Percentiles rank a stretch among this genome's conserved stretches.
Conservation (phyloP, 2,888 invertebrate genomes). For the Pyralis farinalis region DNA sequence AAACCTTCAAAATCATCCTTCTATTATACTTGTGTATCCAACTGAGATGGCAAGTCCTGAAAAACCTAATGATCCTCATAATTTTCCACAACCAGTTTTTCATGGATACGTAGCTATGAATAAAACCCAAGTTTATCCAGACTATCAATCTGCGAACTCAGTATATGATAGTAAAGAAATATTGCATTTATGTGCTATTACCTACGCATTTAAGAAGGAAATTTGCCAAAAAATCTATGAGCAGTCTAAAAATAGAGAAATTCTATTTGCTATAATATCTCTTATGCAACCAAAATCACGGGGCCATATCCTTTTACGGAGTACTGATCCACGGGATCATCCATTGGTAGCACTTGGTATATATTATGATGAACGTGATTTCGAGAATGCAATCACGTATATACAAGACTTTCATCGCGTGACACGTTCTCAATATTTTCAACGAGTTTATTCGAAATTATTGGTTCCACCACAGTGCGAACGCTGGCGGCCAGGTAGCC, state of each 20-base stretch:
- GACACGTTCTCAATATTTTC: constrained; percentile 35
- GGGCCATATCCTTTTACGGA: constrained; percentile 33
- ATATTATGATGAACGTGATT: constrained; percentile 17
- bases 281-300: constrained; percentile 42
- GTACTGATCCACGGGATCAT: constrained; percentile 31
- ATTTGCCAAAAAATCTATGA: constrained; percentile 26
- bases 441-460: constrained; percentile 25
- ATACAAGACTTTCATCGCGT: constrained; percentile 34
- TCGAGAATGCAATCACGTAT: constrained; percentile 23
- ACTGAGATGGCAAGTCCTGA: too few relatives aligned
- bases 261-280: constrained; percentile 20
- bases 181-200: constrained; percentile 24
- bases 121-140: constrained; percentile 33
- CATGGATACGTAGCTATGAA: constrained; percentile 36
- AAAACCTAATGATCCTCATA: too few relatives aligned
- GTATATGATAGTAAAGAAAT: constrained; percentile 26
- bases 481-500: constrained; percentile 24
- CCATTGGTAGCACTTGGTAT: constrained; percentile 16
- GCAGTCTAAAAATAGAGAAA: constrained; percentile 19
- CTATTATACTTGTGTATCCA: too few relatives aligned
- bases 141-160: constrained; percentile 36
- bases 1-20: too few relatives aligned
- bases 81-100: too few relatives aligned
- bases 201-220: constrained; percentile 22
- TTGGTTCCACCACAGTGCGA: constrained; percentile 30